Evolutionary conservation across 2,113 vertebrate genomes (phyloP).

Genomic region (Accipiter cooperii): DNA sequence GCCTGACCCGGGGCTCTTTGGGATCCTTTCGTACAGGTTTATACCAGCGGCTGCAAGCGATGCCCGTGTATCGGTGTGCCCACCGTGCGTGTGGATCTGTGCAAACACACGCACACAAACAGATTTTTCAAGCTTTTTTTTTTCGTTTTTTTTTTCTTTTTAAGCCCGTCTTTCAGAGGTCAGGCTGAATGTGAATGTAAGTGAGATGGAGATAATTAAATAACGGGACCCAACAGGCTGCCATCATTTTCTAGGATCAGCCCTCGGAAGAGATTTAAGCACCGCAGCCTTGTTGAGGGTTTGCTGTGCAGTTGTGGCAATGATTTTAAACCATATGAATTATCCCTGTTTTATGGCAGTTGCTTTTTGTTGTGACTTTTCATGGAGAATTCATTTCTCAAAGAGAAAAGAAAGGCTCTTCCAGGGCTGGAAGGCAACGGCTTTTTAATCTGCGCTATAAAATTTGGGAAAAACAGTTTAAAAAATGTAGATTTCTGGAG

Average conservation of each 20-base stretch:
- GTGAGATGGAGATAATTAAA: not conserved
- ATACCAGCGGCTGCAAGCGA: fast-evolving
- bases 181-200: not conserved
- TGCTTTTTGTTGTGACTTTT: not conserved
- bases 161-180: not conserved
- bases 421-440: not conserved
- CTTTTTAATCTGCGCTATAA: not conserved
- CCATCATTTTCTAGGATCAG: not conserved
- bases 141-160: not conserved
- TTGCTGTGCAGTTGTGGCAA: not conserved
- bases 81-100: not conserved
- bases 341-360: not conserved
- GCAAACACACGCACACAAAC: not conserved
- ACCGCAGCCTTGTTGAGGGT: not conserved
- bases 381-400: not conserved
- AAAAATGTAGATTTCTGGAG: not conserved
- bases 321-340: not conserved
- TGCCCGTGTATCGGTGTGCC: fast-evolving
- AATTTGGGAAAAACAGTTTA: not conserved
- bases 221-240: not conserved
- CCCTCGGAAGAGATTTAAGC: not conserved
- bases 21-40: not conserved
- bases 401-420: not conserved
- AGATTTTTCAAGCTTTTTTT: not conserved
- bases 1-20: not conserved